A percentile compares a stretch with the other conserved stretches of the same genome.
These are phyloP conservation scores for Gymnodraco acuticeps DNA, from an alignment of 2,797 vertebrate genomes.

Conservation along the genomic window DNA sequence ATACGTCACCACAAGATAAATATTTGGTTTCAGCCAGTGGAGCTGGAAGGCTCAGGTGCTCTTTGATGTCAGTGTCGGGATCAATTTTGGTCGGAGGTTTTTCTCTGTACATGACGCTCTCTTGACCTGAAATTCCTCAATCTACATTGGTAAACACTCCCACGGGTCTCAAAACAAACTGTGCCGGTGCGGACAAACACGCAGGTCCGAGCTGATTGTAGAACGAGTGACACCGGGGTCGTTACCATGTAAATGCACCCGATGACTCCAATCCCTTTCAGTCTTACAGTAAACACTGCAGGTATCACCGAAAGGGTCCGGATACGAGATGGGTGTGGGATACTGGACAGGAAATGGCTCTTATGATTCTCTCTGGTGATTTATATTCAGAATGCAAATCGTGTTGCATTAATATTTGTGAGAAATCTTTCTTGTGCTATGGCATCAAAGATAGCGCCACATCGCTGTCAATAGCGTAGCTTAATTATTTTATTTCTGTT, in stretches of 20 bases:
- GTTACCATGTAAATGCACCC: constrained; percentile 66
- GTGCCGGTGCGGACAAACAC: constrained; percentile 65
- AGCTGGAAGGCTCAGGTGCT: constrained; percentile 53
- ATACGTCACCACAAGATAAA: constrained; percentile 79
- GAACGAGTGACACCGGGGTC: constrained; percentile 64
- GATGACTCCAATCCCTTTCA: constrained; percentile 56
- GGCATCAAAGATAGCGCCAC: neutral
- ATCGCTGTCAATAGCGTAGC: neutral
- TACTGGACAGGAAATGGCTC: neutral
- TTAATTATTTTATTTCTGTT: neutral
- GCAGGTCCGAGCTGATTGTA: constrained; percentile 57
- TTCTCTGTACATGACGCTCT: constrained; percentile 67
- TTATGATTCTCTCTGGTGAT: neutral
- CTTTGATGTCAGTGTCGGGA: constrained; percentile 76
- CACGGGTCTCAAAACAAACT: constrained; percentile 75
- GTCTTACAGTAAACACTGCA: constrained; percentile 54
- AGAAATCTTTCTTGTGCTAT: neutral
- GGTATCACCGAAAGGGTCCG: constrained; percentile 8
- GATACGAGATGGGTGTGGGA: neutral
- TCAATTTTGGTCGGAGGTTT: constrained; percentile 64
- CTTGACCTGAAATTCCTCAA: constrained; percentile 76
- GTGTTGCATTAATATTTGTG: neutral
- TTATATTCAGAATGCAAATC: neutral
- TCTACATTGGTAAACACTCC: constrained; percentile 77
- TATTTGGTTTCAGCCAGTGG: constrained; percentile 73